phyloP scores from a whole-genome alignment of 2,888 invertebrate species.

The Nymphalis polychloros region DNA sequence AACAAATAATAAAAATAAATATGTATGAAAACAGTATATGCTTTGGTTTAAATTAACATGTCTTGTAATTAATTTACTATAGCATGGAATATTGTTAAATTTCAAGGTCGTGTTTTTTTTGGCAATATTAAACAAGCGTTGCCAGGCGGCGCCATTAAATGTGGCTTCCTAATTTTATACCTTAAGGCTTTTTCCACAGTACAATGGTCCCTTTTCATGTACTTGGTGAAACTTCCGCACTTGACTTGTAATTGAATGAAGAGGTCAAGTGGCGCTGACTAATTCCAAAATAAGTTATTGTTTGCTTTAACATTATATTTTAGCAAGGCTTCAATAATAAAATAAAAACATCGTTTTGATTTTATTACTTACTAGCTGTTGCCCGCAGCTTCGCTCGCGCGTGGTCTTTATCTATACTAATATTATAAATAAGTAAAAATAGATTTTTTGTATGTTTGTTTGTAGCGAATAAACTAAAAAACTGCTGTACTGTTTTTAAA shows the following conservation, averaged over 20 bases:
- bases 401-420: no score
- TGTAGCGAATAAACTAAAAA: no score
- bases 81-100: background rate
- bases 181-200: background rate
- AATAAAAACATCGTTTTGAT: no score
- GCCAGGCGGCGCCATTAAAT: background rate
- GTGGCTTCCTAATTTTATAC: background rate
- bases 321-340: no score
- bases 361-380: no score
- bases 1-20: no score
- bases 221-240: background rate
- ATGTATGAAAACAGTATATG: no score
- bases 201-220: constrained; percentile 4
- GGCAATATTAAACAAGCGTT: background rate
- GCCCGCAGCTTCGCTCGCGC: no score
- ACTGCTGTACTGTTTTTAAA: no score
- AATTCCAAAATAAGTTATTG: background rate
- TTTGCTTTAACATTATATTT: background rate
- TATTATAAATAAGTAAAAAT: no score
- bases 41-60: no score
- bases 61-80: background rate
- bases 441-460: no score
- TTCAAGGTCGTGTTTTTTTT: background rate
- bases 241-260: constrained; percentile 1
- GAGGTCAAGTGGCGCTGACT: background rate